Evolutionary conservation across 2,113 vertebrate species (phyloP).

Genomic region (Chitala chitala): DNA sequence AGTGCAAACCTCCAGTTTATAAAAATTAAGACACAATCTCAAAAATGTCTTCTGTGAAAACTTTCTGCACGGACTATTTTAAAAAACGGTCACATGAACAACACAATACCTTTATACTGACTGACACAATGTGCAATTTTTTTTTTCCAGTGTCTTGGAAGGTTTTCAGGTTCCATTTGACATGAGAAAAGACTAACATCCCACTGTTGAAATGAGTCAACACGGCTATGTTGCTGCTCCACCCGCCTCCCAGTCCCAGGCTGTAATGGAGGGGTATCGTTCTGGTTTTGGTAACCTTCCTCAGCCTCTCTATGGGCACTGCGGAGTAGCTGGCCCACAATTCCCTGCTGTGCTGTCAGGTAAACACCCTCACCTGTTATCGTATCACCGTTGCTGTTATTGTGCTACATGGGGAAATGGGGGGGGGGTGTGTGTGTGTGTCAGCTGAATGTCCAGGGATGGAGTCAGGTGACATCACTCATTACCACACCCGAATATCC

Average conservation of each 20-base stretch:
- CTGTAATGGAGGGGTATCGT: conserved; percentile 78
- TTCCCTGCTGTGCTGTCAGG: conserved; percentile 65
- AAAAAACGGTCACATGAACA: too few species aligned
- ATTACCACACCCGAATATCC: too few species aligned
- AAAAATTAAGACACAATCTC: too few species aligned
- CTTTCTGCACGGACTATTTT: too few species aligned
- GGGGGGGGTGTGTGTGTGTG: too few species aligned
- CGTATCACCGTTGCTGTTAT: neutral
- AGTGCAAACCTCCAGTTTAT: too few species aligned
- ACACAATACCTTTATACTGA: too few species aligned
- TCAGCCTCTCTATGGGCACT: conserved; percentile 74
- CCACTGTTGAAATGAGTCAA: conserved; percentile 78
- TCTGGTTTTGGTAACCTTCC: conserved; percentile 63
- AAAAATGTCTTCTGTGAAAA: too few species aligned
- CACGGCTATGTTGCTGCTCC: conserved; percentile 88
- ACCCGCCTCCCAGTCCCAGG: conserved; percentile 82
- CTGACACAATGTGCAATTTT: too few species aligned
- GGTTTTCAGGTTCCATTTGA: conserved; percentile 42
- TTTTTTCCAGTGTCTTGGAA: neutral
- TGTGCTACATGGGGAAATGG: too few species aligned
- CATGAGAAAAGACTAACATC: conserved; percentile 54
- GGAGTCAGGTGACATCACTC: too few species aligned
- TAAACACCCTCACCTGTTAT: conserved; percentile 38
- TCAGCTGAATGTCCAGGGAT: too few species aligned
- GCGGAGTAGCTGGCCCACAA: conserved; percentile 62